Percentiles rank a stretch among this genome's conserved stretches.
These are phyloP conservation scores for Epinotia nisella DNA, from an alignment of 2,888 invertebrate species.

Conservation along the genomic window DNA sequence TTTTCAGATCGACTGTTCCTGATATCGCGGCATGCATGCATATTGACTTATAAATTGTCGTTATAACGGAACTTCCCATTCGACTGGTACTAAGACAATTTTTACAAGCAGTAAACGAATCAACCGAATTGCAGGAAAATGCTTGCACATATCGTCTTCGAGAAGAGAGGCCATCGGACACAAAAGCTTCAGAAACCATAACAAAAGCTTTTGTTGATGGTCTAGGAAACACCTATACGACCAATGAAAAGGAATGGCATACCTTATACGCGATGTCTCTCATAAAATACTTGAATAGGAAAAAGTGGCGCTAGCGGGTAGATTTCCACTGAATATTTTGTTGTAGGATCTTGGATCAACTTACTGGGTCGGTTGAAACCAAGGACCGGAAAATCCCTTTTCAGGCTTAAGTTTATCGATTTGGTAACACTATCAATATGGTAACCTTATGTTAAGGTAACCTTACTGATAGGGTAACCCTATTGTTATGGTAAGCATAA, in stretches of 20 bases:
- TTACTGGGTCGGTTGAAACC: too few relatives aligned
- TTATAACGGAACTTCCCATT: not conserved
- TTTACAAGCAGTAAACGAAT: not conserved
- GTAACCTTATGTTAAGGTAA: too few relatives aligned
- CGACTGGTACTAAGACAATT: not conserved
- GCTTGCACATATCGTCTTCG: slow-evolving; percentile 1
- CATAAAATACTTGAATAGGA: slow-evolving; percentile 30
- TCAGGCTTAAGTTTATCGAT: too few relatives aligned
- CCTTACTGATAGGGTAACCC: too few relatives aligned
- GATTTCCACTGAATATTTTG: slow-evolving; percentile 4
- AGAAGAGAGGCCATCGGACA: not conserved
- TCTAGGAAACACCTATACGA: slow-evolving; percentile 26
- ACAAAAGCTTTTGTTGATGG: slow-evolving; percentile 20
- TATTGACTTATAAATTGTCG: not conserved
- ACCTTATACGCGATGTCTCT: slow-evolving; percentile 34
- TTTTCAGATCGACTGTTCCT: not conserved
- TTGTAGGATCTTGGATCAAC: too few relatives aligned
- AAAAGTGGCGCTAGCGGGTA: slow-evolving; percentile 12
- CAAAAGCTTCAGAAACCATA: slow-evolving; percentile 7
- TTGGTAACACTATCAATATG: too few relatives aligned
- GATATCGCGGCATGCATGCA: not conserved
- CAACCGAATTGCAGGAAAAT: slow-evolving; percentile 6
- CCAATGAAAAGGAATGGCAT: slow-evolving; percentile 30
- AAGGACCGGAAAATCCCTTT: too few relatives aligned
- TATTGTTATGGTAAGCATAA: too few relatives aligned